phyloP scores from a whole-genome alignment of 2,797 vertebrate genomes.

The Melanotaenia trifasciata region DNA sequence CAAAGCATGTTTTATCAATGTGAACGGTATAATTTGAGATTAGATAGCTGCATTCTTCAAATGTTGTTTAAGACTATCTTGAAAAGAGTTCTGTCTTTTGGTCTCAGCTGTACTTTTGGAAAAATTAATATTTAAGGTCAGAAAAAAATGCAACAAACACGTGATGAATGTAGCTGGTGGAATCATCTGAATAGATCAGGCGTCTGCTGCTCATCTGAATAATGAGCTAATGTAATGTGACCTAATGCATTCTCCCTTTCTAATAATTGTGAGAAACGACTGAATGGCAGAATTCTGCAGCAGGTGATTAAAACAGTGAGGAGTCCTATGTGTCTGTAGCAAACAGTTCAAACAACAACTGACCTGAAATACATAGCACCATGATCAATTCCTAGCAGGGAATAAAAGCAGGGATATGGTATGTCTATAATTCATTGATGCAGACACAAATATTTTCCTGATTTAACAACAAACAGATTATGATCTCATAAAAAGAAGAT shows the following conservation, averaged over 20 bases:
- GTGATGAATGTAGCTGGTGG: neutral
- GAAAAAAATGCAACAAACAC: neutral
- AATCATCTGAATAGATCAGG: neutral
- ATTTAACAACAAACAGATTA: too few relatives aligned
- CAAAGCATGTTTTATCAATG: neutral
- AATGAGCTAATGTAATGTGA: neutral
- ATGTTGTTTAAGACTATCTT: neutral
- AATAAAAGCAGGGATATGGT: too few relatives aligned
- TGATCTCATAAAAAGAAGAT: too few relatives aligned
- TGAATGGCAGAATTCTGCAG: neutral
- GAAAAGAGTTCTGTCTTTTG: neutral
- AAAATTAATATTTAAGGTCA: neutral
- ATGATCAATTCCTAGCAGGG: too few relatives aligned
- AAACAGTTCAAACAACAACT: too few relatives aligned
- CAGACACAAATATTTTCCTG: too few relatives aligned
- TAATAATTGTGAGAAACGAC: neutral
- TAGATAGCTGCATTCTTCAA: neutral
- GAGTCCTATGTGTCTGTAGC: neutral
- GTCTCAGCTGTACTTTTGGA: neutral
- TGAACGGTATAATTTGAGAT: neutral
- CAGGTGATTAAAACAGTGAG: neutral
- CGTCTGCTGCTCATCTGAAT: neutral
- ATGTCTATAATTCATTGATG: too few relatives aligned
- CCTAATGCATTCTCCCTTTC: neutral
- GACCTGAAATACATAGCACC: too few relatives aligned